Evolutionary conservation across 2,113 vertebrate species (phyloP), one percentile per base, ranked within the genome.

Genomic region (Bombycilla garrulus): DNA sequence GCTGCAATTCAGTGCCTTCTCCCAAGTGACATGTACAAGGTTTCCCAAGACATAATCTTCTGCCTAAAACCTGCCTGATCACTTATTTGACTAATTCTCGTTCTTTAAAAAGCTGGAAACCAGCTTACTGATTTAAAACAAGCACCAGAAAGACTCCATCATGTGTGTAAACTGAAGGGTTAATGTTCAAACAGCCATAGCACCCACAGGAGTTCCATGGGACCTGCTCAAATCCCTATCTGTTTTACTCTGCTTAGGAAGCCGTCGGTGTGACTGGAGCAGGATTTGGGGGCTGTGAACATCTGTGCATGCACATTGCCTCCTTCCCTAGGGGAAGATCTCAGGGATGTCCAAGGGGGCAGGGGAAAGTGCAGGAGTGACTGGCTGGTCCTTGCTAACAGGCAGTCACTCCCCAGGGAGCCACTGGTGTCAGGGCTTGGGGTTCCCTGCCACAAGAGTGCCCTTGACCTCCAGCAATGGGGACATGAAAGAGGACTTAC

Each of bases 311-410:
- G 19, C 33, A 48, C 12, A 4, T 2, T 53, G 29, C 6, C 5
- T 2, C 15, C 22, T 48, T 7, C n/a, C 38, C 31, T 15, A 17
- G 11, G 66, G n/a, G 23, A 73, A 58, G 31, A 51, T 16, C 12
- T 36, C 24, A 50, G 54, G 6, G 28, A 57, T 1, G 16, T 16
- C 42, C 0, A 0, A 66, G 36, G 33, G 18, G 10, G 4, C 25
- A 51, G n/a, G 4, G 7, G 12, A 66, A 56, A 15, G 26, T 3
- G 24, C 19, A 53, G 12, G 13, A 83, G 47, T 24, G 25, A 20
- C 4, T 0, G 22, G 17, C 22, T 9, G 23, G 36, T 11, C 31
- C 19, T 61, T 6, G 1, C 3, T 71, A 47, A 16, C 15, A 21
- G 7, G 24, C 31, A 44, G 10, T 17, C 53, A 16, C 40, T 57